phyloP scores from a whole-genome alignment of 2,113 vertebrate genomes.

The Abramis brama region DNA sequence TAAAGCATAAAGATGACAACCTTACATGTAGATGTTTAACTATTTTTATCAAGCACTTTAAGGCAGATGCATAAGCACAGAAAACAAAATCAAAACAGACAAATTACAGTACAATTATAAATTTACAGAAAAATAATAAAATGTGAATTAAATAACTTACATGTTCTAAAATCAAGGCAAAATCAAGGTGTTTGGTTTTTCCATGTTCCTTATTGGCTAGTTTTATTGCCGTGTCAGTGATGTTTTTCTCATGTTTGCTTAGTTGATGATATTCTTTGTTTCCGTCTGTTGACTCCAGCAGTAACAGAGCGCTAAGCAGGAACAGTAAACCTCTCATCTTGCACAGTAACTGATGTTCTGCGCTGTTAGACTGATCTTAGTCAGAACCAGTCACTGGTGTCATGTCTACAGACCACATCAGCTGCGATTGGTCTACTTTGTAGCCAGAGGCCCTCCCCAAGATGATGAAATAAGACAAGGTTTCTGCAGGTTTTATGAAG shows the following conservation, averaged over 20 bases:
- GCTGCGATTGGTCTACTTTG: neutral
- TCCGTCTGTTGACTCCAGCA: constrained; percentile 19
- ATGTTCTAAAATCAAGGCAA: accelerated
- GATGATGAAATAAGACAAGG: neutral
- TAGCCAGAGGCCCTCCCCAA: neutral
- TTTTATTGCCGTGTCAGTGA: neutral
- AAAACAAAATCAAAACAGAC: neutral
- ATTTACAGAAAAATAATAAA: neutral
- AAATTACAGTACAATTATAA: neutral
- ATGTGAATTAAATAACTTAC: constrained; percentile 17
- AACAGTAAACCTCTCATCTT: constrained; percentile 32
- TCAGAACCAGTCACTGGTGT: neutral
- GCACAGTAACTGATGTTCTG: neutral
- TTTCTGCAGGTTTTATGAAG: neutral
- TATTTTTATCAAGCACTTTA: neutral
- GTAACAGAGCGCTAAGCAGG: neutral
- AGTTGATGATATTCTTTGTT: neutral
- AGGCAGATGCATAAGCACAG: neutral
- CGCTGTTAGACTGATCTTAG: neutral
- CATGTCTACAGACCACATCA: neutral
- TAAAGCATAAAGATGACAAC: neutral
- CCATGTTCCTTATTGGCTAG: accelerated
- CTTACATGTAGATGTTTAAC: neutral
- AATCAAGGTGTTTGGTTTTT: neutral
- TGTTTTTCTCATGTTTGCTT: accelerated